Percentiles rank a stretch among this genome's conserved stretches.
These are phyloP conservation scores for Hippocampus zosterae DNA, from an alignment of 2,113 vertebrate genomes.

Conservation along the genomic window DNA sequence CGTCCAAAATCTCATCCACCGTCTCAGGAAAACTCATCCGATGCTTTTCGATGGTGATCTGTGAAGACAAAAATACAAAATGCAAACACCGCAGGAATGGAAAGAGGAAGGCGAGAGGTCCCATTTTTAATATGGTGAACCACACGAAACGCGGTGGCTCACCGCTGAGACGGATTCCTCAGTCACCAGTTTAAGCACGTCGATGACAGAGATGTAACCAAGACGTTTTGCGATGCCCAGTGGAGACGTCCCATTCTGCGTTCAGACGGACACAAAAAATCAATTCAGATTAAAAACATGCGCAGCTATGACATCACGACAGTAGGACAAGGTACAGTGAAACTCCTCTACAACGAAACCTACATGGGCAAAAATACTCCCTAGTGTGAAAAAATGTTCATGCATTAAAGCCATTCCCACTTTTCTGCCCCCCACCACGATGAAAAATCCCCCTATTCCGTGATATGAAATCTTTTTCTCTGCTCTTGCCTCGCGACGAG, in stretches of 20 bases:
- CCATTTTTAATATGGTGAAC: constrained; percentile 11
- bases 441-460: no score
- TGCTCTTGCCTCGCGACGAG: no score
- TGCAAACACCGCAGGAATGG: not conserved
- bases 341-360: no score
- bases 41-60: constrained; percentile 85
- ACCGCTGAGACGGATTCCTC: constrained; percentile 82
- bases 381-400: no score
- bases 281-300: not conserved
- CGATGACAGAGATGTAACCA: constrained; percentile 97
- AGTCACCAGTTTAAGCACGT: constrained; percentile 92
- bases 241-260: constrained; percentile 89
- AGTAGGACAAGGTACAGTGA: no score
- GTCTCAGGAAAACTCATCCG: constrained; percentile 97
- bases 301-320: no score
- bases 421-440: no score
- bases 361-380: no score
- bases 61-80: constrained; percentile 9
- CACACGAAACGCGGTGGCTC: constrained; percentile 42
- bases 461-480: no score
- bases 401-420: no score
- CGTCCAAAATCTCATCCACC: constrained; percentile 92
- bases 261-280: not conserved
- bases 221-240: constrained; percentile 91
- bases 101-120: constrained; percentile 11